Evolutionary conservation across 2,888 invertebrate species (phyloP).

Genomic region (Pheosia gnoma): DNA sequence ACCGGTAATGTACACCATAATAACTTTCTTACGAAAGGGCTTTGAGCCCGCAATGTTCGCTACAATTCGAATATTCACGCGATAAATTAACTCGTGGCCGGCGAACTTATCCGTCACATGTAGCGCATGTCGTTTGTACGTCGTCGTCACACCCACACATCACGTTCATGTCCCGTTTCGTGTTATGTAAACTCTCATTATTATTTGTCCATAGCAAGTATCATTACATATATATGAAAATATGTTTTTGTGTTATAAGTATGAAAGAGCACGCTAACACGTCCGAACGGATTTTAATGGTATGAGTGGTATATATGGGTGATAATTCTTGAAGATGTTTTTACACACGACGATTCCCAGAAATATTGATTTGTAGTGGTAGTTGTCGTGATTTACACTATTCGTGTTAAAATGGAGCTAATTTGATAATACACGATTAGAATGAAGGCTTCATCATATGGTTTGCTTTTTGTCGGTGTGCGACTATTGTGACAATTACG

Average conservation of each 20-base stretch:
- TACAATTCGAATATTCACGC: constrained; percentile 27
- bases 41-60: constrained; percentile 1
- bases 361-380: not conserved
- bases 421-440: not conserved
- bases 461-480: not conserved
- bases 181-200: constrained; percentile 27
- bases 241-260: not conserved
- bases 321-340: no score
- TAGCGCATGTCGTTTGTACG: constrained; percentile 29
- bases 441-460: not conserved
- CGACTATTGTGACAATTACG: not conserved
- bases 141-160: constrained; percentile 15
- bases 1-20: no score
- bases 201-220: constrained; percentile 11
- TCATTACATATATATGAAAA: not conserved
- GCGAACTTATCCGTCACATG: constrained; percentile 26
- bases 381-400: not conserved
- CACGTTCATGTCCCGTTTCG: constrained; percentile 35
- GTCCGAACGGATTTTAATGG: no score
- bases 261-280: no score
- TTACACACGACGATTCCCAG: not conserved
- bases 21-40: not conserved
- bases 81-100: constrained; percentile 16
- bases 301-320: no score
- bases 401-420: not conserved